Conservation (phyloP, 2,888 invertebrate species). For the Sinohyriopsis cumingii region DNA sequence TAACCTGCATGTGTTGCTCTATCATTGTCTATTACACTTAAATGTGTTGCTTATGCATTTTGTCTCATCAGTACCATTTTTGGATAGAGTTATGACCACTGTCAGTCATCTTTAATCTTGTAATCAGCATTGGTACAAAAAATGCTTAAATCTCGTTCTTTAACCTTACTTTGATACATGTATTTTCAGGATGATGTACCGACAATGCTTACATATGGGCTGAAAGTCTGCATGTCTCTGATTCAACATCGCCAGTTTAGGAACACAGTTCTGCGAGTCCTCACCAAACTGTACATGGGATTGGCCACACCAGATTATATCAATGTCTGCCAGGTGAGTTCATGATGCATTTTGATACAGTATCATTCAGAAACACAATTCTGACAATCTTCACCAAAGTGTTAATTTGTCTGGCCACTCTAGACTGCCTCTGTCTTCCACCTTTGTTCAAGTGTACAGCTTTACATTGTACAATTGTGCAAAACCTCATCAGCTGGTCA, state of each 20-base stretch:
- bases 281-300: slow-evolving; percentile 91
- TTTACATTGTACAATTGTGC: too few species aligned
- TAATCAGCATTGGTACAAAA: too few species aligned
- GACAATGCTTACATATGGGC: slow-evolving; percentile 94
- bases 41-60: too few species aligned
- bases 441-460: too few species aligned
- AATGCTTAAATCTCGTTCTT: too few species aligned
- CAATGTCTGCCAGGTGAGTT: slow-evolving; percentile 85
- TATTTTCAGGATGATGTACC: slow-evolving; percentile 82
- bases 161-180: too few species aligned
- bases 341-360: not conserved
- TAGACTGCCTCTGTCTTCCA: slow-evolving; percentile 97
- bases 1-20: too few species aligned
- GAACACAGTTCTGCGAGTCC: slow-evolving; percentile 88
- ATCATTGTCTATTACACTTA: too few species aligned
- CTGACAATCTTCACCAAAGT: slow-evolving; percentile 89
- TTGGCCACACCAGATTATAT: slow-evolving; percentile 95
- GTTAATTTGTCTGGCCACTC: slow-evolving; percentile 88
- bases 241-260: slow-evolving; percentile 95
- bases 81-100: too few species aligned
- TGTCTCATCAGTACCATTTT: too few species aligned
- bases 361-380: slow-evolving; percentile 87
- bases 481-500: too few species aligned
- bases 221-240: slow-evolving; percentile 96
- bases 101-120: too few species aligned